Percentiles rank a stretch among this genome's conserved stretches.
Conservation (phyloP, 2,888 invertebrate genomes). For the Seira sanloemensis region DNA sequence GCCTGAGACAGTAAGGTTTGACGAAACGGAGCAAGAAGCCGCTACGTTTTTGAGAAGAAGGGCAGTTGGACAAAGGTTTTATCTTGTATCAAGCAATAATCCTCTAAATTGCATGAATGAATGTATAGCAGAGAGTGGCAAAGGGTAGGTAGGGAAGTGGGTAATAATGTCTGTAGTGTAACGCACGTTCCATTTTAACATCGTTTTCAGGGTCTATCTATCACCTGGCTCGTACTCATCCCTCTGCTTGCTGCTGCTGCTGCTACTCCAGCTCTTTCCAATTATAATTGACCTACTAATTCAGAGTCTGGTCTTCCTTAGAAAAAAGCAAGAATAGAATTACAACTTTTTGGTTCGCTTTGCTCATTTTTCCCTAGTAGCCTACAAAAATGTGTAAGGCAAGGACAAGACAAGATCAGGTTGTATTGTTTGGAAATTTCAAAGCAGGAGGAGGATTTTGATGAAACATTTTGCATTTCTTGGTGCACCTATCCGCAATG, state of each 20-base stretch:
- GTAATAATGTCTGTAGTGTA: constrained; percentile 42
- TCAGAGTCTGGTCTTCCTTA: constrained; percentile 60
- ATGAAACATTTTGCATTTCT: constrained; percentile 44
- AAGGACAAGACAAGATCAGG: constrained; percentile 25
- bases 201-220: constrained; percentile 63
- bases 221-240: constrained; percentile 49
- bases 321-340: constrained; percentile 55
- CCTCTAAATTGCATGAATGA: not conserved
- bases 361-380: constrained; percentile 28
- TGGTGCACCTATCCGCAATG: not conserved
- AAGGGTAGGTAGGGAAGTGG: constrained; percentile 44
- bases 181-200: constrained; percentile 54
- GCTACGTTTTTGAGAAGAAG: constrained; percentile 28
- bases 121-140: not conserved
- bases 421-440: not conserved
- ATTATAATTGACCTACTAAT: constrained; percentile 73
- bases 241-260: not conserved
- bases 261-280: constrained; percentile 59
- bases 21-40: constrained; percentile 18
- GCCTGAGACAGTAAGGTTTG: not conserved
- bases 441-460: too few species aligned
- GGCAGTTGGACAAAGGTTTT: constrained; percentile 44
- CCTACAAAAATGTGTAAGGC: constrained; percentile 23
- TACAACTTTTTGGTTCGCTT: constrained; percentile 40
- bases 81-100: constrained; percentile 29